These are phyloP conservation scores for Brenthis daphne DNA, from an alignment of 2,888 invertebrate species.

Conservation along the genomic window DNA sequence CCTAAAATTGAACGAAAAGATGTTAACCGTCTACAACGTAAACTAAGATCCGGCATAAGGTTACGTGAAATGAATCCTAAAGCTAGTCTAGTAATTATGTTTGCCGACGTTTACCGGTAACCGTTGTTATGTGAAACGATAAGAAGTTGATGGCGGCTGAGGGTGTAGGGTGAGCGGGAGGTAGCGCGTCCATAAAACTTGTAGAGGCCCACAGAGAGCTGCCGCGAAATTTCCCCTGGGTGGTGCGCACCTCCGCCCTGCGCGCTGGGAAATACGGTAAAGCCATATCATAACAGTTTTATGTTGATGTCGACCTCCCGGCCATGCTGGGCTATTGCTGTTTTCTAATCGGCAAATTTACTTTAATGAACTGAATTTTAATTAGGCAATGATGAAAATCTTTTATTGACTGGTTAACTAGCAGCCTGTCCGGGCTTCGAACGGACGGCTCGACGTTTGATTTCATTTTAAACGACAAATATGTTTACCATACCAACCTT, in stretches of 20 bases:
- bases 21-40: background rate
- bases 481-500: too few species aligned
- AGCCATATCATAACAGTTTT: conserved; percentile 82
- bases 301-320: conserved; percentile 79
- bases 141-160: conserved; percentile 65
- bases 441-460: too few species aligned
- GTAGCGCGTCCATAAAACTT: conserved; percentile 80
- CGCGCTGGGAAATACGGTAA: conserved; percentile 78
- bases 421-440: too few species aligned
- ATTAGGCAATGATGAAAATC: background rate
- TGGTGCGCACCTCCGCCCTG: conserved; percentile 54
- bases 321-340: conserved; percentile 40
- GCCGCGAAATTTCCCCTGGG: conserved; percentile 81
- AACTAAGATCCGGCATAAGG: background rate
- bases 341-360: conserved; percentile 32
- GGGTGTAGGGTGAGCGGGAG: conserved; percentile 50
- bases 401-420: too few species aligned
- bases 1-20: background rate
- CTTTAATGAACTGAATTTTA: conserved; percentile 22
- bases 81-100: conserved; percentile 46
- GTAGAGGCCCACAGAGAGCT: conserved; percentile 77
- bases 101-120: conserved; percentile 53
- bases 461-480: too few species aligned
- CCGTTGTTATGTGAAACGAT: conserved; percentile 65
- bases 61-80: conserved; percentile 27